Percentiles rank a stretch among this genome's conserved stretches.
Conservation (phyloP, 2,113 vertebrate genomes). For the Prietella phreatophila region DNA sequence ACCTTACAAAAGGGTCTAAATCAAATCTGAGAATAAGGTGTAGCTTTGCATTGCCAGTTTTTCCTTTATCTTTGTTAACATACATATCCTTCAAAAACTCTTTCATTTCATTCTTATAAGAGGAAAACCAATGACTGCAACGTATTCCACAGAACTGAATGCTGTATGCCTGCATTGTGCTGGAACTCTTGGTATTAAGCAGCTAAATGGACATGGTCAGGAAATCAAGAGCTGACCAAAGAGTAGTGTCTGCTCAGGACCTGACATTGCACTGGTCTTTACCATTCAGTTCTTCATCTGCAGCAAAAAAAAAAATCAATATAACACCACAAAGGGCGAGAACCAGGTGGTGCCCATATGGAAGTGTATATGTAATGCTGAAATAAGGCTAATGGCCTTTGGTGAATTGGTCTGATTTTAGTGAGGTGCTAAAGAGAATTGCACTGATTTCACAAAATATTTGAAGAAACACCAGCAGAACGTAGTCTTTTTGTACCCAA, state of each 20-base stretch:
- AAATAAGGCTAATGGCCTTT: not conserved
- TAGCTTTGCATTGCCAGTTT: not conserved
- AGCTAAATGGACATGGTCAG: not conserved
- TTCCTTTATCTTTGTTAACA: not conserved
- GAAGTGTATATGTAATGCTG: not conserved
- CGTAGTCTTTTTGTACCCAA: not conserved
- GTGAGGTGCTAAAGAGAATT: not conserved
- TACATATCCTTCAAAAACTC: not conserved
- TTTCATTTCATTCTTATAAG: not conserved
- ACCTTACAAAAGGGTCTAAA: slow-evolving; percentile 7
- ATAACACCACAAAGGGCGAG: not conserved
- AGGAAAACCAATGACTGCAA: not conserved
- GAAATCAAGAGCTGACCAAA: not conserved
- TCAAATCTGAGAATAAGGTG: slow-evolving; percentile 9
- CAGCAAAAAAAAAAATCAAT: slow-evolving; percentile 9
- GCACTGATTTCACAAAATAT: not conserved
- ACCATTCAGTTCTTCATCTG: not conserved
- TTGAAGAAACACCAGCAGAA: not conserved
- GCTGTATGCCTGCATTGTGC: not conserved
- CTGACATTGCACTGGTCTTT: not conserved
- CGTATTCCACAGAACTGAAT: not conserved
- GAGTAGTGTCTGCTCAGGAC: not conserved
- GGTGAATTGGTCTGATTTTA: slow-evolving; percentile 11
- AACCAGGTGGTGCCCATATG: not conserved
- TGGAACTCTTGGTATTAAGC: not conserved